phyloP scores from a whole-genome alignment of 2,888 invertebrate genomes.

The Nephrotoma guestfalica region DNA sequence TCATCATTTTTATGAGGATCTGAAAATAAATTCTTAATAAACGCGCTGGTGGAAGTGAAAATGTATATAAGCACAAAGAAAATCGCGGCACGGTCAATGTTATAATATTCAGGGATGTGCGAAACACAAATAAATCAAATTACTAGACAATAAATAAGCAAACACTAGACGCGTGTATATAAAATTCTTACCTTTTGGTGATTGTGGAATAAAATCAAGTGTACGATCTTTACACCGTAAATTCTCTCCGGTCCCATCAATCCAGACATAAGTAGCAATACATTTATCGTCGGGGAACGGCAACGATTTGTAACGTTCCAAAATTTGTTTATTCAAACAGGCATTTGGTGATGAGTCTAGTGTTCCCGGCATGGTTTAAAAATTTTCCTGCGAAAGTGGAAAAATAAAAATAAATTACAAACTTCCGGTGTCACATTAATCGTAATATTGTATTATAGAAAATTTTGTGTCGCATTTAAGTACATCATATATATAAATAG shows the following conservation, averaged over 20 bases:
- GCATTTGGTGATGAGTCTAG: conserved; percentile 69
- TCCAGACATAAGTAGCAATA: conserved; percentile 87
- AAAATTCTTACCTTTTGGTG: conserved; percentile 48
- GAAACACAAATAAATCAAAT: background rate
- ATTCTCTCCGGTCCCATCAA: conserved; percentile 83
- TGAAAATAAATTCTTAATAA: background rate
- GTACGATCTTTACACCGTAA: conserved; percentile 81
- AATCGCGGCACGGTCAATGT: background rate
- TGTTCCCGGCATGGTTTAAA: conserved; percentile 24
- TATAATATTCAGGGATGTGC: background rate
- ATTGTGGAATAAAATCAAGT: conserved; percentile 62
- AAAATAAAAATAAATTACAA: conserved; percentile 7
- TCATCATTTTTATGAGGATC: background rate
- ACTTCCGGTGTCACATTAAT: background rate
- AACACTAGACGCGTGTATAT: too few species aligned
- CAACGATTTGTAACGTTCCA: conserved; percentile 58
- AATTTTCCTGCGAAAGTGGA: background rate
- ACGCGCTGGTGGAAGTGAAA: too few species aligned
- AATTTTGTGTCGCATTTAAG: background rate
- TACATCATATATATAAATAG: background rate
- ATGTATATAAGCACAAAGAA: too few species aligned
- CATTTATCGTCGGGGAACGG: conserved; percentile 63
- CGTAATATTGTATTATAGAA: background rate
- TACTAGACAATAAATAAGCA: background rate
- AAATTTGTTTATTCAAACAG: conserved; percentile 58